Evolutionary conservation across 2,888 invertebrate genomes (phyloP), one percentile per base, ranked within the genome.

Genomic region (Blastobasis adustella): DNA sequence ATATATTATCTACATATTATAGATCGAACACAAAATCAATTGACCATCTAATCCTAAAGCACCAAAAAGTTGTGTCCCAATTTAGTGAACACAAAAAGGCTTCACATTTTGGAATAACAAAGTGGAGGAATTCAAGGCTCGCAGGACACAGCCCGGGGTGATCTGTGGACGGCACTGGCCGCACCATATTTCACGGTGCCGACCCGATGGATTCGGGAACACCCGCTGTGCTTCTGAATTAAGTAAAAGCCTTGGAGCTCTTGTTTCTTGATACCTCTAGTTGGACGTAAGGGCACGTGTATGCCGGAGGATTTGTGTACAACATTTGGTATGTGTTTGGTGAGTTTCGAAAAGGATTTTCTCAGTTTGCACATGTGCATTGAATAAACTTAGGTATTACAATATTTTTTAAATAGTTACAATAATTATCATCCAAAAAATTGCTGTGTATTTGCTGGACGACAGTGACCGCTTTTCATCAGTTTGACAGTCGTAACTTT

Each of bases 221-320:
- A 89, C 91, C 91, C 90, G 91, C 91, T 91, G 91, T 89, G 91
- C 91, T 91, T 90, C 91, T 91, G 91, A 91, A 91, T 91, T 91
- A 91, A 91, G 91, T 91, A 91, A 90, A 91, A 91, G 90, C 91
- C 91, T 91, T 87, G 89, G 89, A 91, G 91, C 91, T 90, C 91
- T 90, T 90, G 90, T 90, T 86, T 80, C 78, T 80, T 79, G 78
- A 79, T 80, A 77, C 82, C 82, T 79, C 81, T 82, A 81, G 80
- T 80, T 77, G 73, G 69, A 43, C 59, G 57, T 76, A 61, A 72
- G 64, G 79, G 23, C 58, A 67, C 55, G 71, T 67, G 58, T 59
- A 63, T 51, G 23, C 23, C 23, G 23, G 23, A 2, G 23, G 23
- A 23, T 23, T 23, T 23, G 23, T 23, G 23, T 23, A 23, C 23